These are phyloP conservation scores for Microtus ochrogaster DNA, from an alignment of 2,113 vertebrate genomes.

Conservation along the genomic window DNA sequence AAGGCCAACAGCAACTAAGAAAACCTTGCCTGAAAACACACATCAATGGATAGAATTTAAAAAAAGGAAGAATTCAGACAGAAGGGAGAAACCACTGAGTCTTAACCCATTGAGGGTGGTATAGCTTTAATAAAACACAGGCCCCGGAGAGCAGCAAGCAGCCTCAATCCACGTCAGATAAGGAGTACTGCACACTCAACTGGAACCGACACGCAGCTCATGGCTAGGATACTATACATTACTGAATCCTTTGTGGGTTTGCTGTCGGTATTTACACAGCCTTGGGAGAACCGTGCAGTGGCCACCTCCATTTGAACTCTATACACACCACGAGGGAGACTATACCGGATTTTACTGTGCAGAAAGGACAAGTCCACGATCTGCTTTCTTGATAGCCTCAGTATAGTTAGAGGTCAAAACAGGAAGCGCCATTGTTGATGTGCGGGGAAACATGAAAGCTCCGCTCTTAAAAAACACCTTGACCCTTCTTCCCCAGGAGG, in stretches of 20 bases:
- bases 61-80: background rate
- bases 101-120: background rate
- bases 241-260: background rate
- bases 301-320: slow-evolving; percentile 1
- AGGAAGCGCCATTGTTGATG: slow-evolving; percentile 77
- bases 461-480: slow-evolving; percentile 61
- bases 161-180: background rate
- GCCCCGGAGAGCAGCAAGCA: background rate
- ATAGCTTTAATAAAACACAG: background rate
- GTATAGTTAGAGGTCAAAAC: slow-evolving; percentile 68
- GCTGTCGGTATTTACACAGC: background rate
- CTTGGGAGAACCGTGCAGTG: background rate
- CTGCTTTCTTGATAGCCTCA: slow-evolving; percentile 9
- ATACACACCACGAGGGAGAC: background rate
- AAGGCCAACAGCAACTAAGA: background rate
- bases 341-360: background rate
- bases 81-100: background rate
- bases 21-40: background rate
- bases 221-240: background rate
- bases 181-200: background rate
- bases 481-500: slow-evolving; percentile 58
- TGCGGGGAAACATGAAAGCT: slow-evolving; percentile 70
- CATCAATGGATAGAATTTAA: background rate
- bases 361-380: slow-evolving; percentile 50
- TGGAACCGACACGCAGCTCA: background rate